These are phyloP conservation scores for Pseudolaguvia tuberculata DNA, from an alignment of 2,113 vertebrate species.

Conservation along the genomic window DNA sequence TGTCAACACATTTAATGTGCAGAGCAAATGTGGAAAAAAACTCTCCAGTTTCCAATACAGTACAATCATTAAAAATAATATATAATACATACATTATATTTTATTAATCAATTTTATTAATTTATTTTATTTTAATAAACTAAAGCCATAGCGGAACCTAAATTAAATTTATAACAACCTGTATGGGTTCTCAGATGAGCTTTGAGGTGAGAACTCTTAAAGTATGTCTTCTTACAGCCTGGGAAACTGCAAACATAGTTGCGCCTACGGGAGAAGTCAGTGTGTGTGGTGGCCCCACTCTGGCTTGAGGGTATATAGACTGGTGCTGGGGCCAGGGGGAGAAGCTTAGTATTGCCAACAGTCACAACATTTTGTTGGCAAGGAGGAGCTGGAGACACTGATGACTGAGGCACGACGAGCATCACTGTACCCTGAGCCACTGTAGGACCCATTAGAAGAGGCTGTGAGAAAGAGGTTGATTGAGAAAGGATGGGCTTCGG, in stretches of 20 bases:
- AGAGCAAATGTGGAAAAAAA: neutral
- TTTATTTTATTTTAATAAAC: neutral
- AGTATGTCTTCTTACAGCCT: constrained; percentile 95
- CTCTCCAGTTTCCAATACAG: neutral
- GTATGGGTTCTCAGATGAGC: constrained; percentile 97
- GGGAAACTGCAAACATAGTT: constrained; percentile 90
- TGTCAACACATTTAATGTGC: too few species aligned
- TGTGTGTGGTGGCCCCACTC: constrained; percentile 63
- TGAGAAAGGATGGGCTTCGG: constrained; percentile 76
- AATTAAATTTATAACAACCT: constrained; percentile 66
- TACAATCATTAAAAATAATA: neutral
- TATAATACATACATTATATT: neutral
- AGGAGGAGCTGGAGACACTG: constrained; percentile 60
- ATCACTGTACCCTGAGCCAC: constrained; percentile 87
- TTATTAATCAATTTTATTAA: neutral
- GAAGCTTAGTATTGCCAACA: constrained; percentile 82
- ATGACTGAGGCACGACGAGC: constrained; percentile 81
- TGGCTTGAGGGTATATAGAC: constrained; percentile 79
- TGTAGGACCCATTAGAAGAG: constrained; percentile 75
- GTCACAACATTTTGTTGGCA: constrained; percentile 71
- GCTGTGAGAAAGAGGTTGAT: constrained; percentile 63
- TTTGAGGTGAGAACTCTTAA: constrained; percentile 98
- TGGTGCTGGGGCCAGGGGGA: constrained; percentile 90
- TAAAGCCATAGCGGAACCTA: neutral
- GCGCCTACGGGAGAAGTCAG: constrained; percentile 87